Evolutionary conservation across 92 coral and sea anemone genomes (phyloP).

Genomic region (Umimayanthus chanpuru): DNA sequence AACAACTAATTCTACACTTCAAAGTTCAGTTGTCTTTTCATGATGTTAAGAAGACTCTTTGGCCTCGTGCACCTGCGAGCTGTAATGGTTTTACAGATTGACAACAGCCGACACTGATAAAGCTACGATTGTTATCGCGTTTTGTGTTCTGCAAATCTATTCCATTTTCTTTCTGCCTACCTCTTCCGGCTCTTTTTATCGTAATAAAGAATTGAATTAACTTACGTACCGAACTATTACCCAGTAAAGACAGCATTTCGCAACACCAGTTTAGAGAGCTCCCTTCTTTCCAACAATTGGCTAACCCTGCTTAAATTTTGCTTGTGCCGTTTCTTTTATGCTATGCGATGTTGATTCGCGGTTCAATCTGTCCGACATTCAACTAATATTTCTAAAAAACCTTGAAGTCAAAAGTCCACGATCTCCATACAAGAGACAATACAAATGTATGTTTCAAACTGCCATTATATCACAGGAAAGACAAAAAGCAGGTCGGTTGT

Average conservation of each 20-base stretch:
- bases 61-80: background rate
- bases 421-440: constrained; percentile 46
- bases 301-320: background rate
- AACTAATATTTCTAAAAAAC: constrained; percentile 44
- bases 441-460: constrained; percentile 35
- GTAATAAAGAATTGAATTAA: background rate
- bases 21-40: background rate
- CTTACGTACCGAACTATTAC: constrained; percentile 1
- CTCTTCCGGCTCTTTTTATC: background rate
- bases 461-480: constrained; percentile 47
- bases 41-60: background rate
- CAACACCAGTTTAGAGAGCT: background rate
- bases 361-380: constrained; percentile 42
- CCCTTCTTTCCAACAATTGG: constrained; percentile 1
- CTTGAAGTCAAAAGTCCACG: constrained; percentile 39
- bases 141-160: constrained; percentile 17
- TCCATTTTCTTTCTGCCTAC: background rate
- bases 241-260: background rate
- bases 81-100: background rate
- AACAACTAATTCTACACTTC: background rate
- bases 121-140: background rate
- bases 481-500: background rate
- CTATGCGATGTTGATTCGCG: constrained; percentile 48
- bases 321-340: constrained; percentile 31
- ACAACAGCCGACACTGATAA: constrained; percentile 2